Evolutionary conservation across 2,797 vertebrate species (phyloP).

Genomic region (Hoplostethus atlanticus): DNA sequence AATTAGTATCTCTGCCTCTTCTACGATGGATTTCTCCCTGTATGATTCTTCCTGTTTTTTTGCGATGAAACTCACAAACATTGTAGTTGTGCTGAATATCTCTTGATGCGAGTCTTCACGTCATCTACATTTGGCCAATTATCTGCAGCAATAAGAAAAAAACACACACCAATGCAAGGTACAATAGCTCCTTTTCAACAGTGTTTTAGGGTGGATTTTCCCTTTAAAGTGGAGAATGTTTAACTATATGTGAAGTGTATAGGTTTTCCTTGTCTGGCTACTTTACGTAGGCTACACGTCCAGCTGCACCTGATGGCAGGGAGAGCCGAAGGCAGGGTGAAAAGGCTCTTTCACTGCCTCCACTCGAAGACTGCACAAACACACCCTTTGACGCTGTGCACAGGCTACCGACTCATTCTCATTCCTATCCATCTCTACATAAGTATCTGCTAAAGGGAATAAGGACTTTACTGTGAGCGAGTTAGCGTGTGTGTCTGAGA

Average conservation of each 20-base stretch:
- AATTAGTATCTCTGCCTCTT: too few species aligned
- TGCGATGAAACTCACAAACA: too few species aligned
- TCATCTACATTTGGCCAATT: too few species aligned
- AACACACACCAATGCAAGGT: too few species aligned
- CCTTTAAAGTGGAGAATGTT: not conserved
- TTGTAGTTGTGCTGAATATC: too few species aligned
- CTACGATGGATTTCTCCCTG: too few species aligned
- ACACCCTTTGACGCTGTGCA: conserved; percentile 71
- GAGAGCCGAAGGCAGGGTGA: conserved; percentile 39
- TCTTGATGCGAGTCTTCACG: too few species aligned
- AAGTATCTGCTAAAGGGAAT: conserved; percentile 57
- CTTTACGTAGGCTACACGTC: conserved; percentile 29
- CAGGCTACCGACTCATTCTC: conserved; percentile 72
- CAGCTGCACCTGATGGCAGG: conserved; percentile 75
- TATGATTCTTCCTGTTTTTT: too few species aligned
- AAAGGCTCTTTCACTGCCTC: conserved; percentile 75
- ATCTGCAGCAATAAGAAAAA: too few species aligned
- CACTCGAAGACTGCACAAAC: conserved; percentile 65
- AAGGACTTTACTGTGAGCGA: conserved; percentile 63
- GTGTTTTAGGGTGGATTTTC: too few species aligned
- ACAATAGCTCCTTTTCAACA: too few species aligned
- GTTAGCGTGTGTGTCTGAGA: conserved; percentile 12
- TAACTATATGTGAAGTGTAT: not conserved
- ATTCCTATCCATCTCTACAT: conserved; percentile 63
- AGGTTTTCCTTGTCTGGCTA: not conserved